Conservation (phyloP, 2,888 invertebrate species). For the Caenorhabditis sinica region DNA sequence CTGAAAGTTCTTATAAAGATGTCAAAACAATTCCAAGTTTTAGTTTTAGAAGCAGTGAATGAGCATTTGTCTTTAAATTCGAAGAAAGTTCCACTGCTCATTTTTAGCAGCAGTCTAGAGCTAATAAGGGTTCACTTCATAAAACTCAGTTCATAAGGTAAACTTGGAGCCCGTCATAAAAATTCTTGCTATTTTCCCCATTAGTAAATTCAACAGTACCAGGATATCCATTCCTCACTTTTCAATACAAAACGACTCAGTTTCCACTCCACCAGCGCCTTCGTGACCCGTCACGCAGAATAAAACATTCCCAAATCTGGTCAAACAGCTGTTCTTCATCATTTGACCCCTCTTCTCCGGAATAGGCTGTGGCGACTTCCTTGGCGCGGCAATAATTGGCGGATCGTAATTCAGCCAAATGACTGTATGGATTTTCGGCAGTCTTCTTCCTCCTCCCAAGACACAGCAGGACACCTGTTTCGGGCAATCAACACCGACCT, state of each 20-base stretch:
- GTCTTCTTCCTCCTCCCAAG: slow-evolving; percentile 18
- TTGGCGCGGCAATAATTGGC: slow-evolving; percentile 39
- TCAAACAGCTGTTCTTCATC: slow-evolving; percentile 33
- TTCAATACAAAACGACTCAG: background rate
- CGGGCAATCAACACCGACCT: slow-evolving; percentile 58
- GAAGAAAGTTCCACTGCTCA: too few relatives aligned
- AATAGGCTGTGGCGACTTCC: slow-evolving; percentile 9
- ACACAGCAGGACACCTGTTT: slow-evolving; percentile 59
- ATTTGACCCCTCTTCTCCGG: slow-evolving; percentile 7
- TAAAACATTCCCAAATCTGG: background rate
- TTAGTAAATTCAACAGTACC: too few relatives aligned
- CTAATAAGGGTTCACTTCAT: too few relatives aligned
- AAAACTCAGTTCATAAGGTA: too few relatives aligned
- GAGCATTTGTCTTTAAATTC: too few relatives aligned
- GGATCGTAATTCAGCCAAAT: slow-evolving; percentile 46
- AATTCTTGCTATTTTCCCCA: too few relatives aligned
- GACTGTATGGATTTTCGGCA: slow-evolving; percentile 48
- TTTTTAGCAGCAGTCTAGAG: too few relatives aligned
- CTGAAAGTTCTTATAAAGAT: too few relatives aligned
- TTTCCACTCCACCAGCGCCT: background rate
- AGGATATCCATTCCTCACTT: too few relatives aligned
- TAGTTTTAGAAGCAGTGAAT: too few relatives aligned
- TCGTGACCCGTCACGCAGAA: background rate
- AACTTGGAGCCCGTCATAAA: too few relatives aligned
- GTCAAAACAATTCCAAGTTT: too few relatives aligned